These are phyloP conservation scores for Eupristina koningsbergeri DNA, from an alignment of 1,140 invertebrate species.

Conservation along the genomic window DNA sequence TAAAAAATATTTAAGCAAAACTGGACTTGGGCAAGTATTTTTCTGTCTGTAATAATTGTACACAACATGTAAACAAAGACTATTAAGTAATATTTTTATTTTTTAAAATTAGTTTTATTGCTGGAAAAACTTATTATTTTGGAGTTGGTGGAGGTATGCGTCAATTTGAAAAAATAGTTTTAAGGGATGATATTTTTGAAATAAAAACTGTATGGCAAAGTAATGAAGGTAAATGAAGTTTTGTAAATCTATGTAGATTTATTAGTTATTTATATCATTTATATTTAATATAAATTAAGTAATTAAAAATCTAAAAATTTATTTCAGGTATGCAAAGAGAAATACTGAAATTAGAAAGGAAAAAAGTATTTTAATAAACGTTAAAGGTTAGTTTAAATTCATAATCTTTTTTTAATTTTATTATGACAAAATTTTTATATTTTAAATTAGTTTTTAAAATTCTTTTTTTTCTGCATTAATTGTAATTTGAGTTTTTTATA, in stretches of 20 bases:
- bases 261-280: conserved; percentile 37
- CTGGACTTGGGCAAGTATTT: conserved; percentile 76
- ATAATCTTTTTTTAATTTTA: not conserved
- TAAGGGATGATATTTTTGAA: conserved; percentile 74
- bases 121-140: conserved; percentile 91
- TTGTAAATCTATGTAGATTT: no score
- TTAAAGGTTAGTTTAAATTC: not conserved
- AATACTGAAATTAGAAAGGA: conserved; percentile 68
- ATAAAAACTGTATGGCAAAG: conserved; percentile 76
- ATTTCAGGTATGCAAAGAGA: conserved; percentile 71
- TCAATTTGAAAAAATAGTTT: conserved; percentile 80
- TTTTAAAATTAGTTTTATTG: conserved; percentile 75
- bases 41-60: conserved; percentile 23
- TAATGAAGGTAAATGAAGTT: conserved; percentile 72
- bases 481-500: no score
- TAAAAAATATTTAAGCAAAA: conserved; percentile 76
- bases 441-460: not conserved
- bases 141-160: conserved; percentile 88
- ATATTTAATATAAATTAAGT: not conserved
- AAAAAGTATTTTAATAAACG: not conserved
- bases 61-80: conserved; percentile 21
- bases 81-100: conserved; percentile 22
- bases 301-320: conserved; percentile 37
- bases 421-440: not conserved
- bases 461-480: no score